Percentiles rank a stretch among this genome's conserved stretches.
These are phyloP conservation scores for Cyprinus carpio DNA, from an alignment of 2,113 vertebrate genomes.

Conservation along the genomic window DNA sequence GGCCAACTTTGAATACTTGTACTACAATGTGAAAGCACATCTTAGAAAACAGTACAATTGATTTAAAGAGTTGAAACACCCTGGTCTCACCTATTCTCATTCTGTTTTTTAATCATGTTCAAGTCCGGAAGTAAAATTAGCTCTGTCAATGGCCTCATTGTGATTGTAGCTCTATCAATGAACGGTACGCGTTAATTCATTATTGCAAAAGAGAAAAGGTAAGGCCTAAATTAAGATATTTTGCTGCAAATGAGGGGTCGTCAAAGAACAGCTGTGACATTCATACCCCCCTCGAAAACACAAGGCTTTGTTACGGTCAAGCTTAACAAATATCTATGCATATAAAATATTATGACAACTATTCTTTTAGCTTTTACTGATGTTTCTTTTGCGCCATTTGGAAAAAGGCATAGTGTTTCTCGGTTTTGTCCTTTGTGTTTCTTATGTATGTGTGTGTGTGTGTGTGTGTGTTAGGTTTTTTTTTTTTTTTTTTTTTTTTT, in stretches of 20 bases:
- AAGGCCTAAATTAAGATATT: slow-evolving; percentile 62
- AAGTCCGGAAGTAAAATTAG: slow-evolving; percentile 50
- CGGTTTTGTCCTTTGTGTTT: slow-evolving; percentile 14
- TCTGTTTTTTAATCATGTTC: slow-evolving; percentile 23
- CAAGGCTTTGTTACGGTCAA: slow-evolving; percentile 32
- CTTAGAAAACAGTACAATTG: slow-evolving; percentile 25
- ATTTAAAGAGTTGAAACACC: slow-evolving; percentile 32
- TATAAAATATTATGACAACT: slow-evolving; percentile 41
- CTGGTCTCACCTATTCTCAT: slow-evolving; percentile 1
- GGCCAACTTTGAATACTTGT: slow-evolving; percentile 26
- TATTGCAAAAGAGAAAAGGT: slow-evolving; percentile 70
- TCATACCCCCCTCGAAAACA: slow-evolving; percentile 6
- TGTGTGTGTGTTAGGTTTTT: no score
- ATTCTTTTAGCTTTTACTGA: slow-evolving; percentile 30
- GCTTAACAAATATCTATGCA: slow-evolving; percentile 14
- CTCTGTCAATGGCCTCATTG: slow-evolving; percentile 54
- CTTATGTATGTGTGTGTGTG: background rate
- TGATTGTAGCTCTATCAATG: slow-evolving; percentile 54
- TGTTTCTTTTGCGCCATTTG: slow-evolving; percentile 63
- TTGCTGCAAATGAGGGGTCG: slow-evolving; percentile 37
- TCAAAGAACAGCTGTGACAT: slow-evolving; percentile 18
- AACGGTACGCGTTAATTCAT: slow-evolving; percentile 61
- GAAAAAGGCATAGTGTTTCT: slow-evolving; percentile 25
- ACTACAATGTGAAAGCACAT: slow-evolving; percentile 22
- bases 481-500: no score